Base-by-base conservation (phyloP, 1,140 invertebrate genomes). In the Temnothorax curvispinosus region DNA sequence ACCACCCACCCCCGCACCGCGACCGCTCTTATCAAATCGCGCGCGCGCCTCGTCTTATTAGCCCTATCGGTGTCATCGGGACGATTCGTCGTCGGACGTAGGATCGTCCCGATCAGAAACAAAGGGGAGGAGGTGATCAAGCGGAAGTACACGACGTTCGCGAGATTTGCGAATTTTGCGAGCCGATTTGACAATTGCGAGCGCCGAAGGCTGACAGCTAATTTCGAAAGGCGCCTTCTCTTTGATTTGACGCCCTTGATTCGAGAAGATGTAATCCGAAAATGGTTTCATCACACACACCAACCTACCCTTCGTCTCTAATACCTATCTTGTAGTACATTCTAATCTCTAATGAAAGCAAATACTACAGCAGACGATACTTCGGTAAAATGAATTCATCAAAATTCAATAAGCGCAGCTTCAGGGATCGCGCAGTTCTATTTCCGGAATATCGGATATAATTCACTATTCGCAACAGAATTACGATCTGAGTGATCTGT, bases 61-160 rank as follows among this genome's bases (percentile, higher is more conserved):
- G 27, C 18, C 52, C 38, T 72, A 64, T 38, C 47, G 52, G 15
- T 47, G 27, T 27, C 80, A n/a, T 82, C 80, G 67, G 41, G 80
- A 60, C 80, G 80, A 82, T 82, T 44, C 52, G 65, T 62, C 64
- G 38, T 21, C 54, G 32, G 38, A 21, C 2, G 54, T 80, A 38
- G 80, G 81, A 67, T 76, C 82, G 60, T 47, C 52, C 64, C 82
- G 58, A 78, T 58, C 27, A 58, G 82, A 78, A 78, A 85, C 58
- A 85, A 78, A 65, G 60, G 82, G 82, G 54, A 65, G 82, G 74
- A 65, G 82, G 74, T 64, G 74, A 77, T 74, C 38, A 54, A 74
- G 13, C 54, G 50, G 58, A 50, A 77, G 56, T 27, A n/a, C 27
- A 15, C 35, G 47, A 56, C 9, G 13, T 67, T 54, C 27, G 8